A percentile compares a stretch with the other conserved stretches of the same genome.
Conservation (phyloP, 2,797 vertebrate genomes). For the Aphelocoma californica region DNA sequence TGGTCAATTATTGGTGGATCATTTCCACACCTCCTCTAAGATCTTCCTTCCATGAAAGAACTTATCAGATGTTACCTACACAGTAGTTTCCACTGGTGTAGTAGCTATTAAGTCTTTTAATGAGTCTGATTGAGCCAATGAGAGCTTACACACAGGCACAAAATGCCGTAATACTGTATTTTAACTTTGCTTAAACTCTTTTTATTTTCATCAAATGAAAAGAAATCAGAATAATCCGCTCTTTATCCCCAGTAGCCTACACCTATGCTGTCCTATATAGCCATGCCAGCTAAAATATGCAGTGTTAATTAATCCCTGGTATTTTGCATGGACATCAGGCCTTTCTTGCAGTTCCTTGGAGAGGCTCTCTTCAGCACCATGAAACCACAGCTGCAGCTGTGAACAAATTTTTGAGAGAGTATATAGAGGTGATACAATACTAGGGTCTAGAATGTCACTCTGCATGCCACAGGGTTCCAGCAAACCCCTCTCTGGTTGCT, state of each 20-base stretch:
- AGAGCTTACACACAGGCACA: neutral
- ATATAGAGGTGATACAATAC: neutral
- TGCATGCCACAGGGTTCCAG: neutral
- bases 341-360: neutral
- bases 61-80: neutral
- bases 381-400: neutral
- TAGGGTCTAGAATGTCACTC: neutral
- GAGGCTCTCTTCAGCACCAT: neutral
- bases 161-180: neutral
- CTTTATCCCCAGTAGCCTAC: neutral
- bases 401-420: neutral
- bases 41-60: neutral
- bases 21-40: neutral
- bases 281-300: neutral
- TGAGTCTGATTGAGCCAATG: neutral
- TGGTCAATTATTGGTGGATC: neutral
- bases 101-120: neutral
- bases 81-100: neutral
- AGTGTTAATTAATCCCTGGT: neutral
- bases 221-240: neutral
- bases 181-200: neutral
- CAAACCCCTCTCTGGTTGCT: neutral
- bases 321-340: neutral
- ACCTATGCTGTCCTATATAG: neutral
- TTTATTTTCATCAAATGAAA: neutral